A percentile compares a stretch with the other conserved stretches of the same genome.
phyloP scores from a whole-genome alignment of 2,888 invertebrate species.

The Trissonchulus latispiculum region DNA sequence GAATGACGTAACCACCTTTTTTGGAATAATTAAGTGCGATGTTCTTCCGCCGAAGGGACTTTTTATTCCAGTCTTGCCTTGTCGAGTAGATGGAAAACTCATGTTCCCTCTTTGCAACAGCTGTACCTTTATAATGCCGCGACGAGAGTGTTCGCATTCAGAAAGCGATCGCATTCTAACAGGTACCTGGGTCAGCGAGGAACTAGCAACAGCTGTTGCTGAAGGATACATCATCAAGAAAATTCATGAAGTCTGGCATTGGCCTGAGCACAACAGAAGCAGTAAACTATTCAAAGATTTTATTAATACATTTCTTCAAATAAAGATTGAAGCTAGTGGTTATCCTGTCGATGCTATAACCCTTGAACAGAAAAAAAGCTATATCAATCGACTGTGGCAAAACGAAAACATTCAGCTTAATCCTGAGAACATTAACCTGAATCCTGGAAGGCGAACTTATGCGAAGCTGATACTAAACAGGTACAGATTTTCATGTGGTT shows the following conservation, averaged over 20 bases:
- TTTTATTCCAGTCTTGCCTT: conserved; percentile 36
- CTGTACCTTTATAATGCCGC: too few species aligned
- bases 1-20: conserved; percentile 26
- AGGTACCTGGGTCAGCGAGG: conserved; percentile 36
- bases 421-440: conserved; percentile 27
- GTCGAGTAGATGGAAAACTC: conserved; percentile 29
- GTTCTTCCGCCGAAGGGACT: conserved; percentile 33
- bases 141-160: conserved; percentile 32
- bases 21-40: conserved; percentile 34
- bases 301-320: too few species aligned
- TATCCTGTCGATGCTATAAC: conserved; percentile 30
- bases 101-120: conserved; percentile 34
- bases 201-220: too few species aligned
- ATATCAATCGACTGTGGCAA: too few species aligned
- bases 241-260: conserved; percentile 37
- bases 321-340: too few species aligned
- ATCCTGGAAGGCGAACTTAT: conserved; percentile 28
- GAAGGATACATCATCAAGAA: too few species aligned
- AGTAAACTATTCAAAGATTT: too few species aligned
- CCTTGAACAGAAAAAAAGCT: conserved; percentile 29
- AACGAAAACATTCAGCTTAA: too few species aligned
- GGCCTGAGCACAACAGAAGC: too few species aligned
- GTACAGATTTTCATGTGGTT: too few species aligned
- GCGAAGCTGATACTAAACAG: too few species aligned
- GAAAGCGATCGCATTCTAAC: conserved; percentile 31